Percentiles rank a stretch among this genome's conserved stretches.
phyloP scores from a whole-genome alignment of 1,140 invertebrate genomes.

The Hestina assimilis region DNA sequence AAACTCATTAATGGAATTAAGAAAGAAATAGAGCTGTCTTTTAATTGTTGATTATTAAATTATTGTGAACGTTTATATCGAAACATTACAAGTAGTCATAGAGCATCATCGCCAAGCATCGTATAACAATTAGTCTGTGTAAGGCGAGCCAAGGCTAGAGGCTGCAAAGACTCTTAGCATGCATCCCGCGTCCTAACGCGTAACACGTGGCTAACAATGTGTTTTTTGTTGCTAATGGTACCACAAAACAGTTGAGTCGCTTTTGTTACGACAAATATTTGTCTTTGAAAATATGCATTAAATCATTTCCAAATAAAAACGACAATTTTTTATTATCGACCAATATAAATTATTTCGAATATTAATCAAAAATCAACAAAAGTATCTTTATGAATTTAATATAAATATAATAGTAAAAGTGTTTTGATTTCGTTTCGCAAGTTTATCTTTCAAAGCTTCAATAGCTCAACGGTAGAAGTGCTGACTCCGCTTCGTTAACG shows the following conservation, averaged over 20 bases:
- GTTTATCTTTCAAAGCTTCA: too few species aligned
- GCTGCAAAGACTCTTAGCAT: slow-evolving; percentile 47
- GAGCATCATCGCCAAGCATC: background rate
- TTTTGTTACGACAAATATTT: background rate
- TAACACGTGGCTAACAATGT: slow-evolving; percentile 66
- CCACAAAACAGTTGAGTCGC: slow-evolving; percentile 1
- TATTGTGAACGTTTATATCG: too few species aligned
- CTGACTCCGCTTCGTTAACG: too few species aligned
- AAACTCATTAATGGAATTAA: background rate
- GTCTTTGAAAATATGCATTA: too few species aligned
- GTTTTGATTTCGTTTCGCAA: too few species aligned
- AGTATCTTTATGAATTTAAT: too few species aligned
- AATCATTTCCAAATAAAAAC: too few species aligned
- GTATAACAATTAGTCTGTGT: background rate
- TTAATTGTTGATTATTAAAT: background rate
- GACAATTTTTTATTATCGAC: too few species aligned
- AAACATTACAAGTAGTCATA: background rate
- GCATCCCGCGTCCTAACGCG: slow-evolving; percentile 46
- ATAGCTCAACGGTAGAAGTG: too few species aligned
- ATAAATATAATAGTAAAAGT: too few species aligned
- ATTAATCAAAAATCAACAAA: too few species aligned
- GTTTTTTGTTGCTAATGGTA: slow-evolving; percentile 56
- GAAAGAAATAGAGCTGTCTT: background rate
- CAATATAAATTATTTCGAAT: too few species aligned
- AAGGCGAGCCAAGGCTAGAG: background rate